Conservation (phyloP, 1,140 invertebrate species). For the Drosophila sucinea region DNA sequence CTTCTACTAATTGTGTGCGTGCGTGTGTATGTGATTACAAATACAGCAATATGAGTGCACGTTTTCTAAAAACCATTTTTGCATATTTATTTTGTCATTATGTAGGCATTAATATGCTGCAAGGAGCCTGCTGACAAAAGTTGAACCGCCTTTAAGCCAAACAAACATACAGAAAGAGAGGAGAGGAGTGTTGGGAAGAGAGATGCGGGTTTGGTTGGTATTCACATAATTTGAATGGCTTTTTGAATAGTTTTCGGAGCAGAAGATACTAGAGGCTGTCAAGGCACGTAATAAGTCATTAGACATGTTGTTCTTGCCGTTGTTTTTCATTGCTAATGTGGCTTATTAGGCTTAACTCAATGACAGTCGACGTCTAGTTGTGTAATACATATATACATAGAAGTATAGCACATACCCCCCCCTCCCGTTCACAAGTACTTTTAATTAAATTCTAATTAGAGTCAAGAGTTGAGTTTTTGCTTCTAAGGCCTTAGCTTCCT, state of each 20-base stretch:
- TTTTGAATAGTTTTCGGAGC: conserved; percentile 80
- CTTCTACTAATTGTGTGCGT: conserved; percentile 62
- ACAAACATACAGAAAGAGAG: conserved; percentile 1
- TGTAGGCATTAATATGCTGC: conserved; percentile 80
- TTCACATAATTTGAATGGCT: conserved; percentile 82
- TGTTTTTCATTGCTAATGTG: conserved; percentile 68
- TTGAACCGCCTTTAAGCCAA: conserved; percentile 35
- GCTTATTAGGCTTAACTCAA: conserved; percentile 71
- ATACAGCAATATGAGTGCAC: conserved; percentile 71
- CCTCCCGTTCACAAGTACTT: conserved; percentile 37
- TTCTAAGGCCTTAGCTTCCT: conserved; percentile 16
- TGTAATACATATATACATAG: not conserved
- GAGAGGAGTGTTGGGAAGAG: not conserved
- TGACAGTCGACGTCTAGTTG: conserved; percentile 25
- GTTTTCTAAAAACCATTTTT: conserved; percentile 79
- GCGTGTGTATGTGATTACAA: conserved; percentile 60
- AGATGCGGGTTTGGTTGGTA: conserved; percentile 41
- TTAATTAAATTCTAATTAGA: conserved; percentile 83
- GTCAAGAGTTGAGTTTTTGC: conserved; percentile 31
- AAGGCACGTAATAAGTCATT: conserved; percentile 77
- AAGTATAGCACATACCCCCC: not conserved
- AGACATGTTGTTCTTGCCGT: conserved; percentile 54
- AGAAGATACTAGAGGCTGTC: conserved; percentile 24
- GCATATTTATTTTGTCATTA: conserved; percentile 83
- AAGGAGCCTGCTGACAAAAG: conserved; percentile 27